These are phyloP conservation scores for Rhamphomyia laevipes DNA, from an alignment of 2,888 invertebrate genomes.

Conservation along the genomic window DNA sequence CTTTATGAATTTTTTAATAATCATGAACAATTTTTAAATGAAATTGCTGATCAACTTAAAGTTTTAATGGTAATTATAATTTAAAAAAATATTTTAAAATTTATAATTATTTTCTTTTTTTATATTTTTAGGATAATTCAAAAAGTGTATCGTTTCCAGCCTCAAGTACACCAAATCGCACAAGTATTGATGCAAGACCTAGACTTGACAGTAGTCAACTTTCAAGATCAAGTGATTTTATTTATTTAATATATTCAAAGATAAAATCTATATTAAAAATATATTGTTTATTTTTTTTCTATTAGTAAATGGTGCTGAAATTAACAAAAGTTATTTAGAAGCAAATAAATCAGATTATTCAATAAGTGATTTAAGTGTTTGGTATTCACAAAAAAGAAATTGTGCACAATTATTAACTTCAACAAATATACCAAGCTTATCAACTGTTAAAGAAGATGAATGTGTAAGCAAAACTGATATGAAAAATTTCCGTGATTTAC, in stretches of 20 bases:
- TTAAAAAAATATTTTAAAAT: slow-evolving; percentile 22
- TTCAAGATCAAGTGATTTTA: slow-evolving; percentile 5
- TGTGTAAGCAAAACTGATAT: slow-evolving; percentile 31
- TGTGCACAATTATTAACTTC: slow-evolving; percentile 7
- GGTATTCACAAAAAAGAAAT: slow-evolving; percentile 19
- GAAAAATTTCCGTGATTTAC: slow-evolving; percentile 30
- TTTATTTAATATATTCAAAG: neutral
- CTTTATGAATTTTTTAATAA: slow-evolving; percentile 23
- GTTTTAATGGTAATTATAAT: slow-evolving; percentile 21
- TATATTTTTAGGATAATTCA: slow-evolving; percentile 9
- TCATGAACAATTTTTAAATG: slow-evolving; percentile 29
- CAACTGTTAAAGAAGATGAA: slow-evolving; percentile 12
- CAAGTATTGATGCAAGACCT: slow-evolving; percentile 4
- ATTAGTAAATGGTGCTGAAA: slow-evolving; percentile 35
- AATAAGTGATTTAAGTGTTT: slow-evolving; percentile 31
- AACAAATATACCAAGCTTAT: slow-evolving; percentile 1
- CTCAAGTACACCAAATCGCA: slow-evolving; percentile 33
- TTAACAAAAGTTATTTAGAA: slow-evolving; percentile 35
- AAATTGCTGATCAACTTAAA: slow-evolving; percentile 26
- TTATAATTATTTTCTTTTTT: slow-evolving; percentile 7
- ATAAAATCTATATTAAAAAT: neutral
- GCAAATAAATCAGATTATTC: slow-evolving; percentile 37
- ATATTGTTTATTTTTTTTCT: neutral
- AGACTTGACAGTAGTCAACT: neutral
- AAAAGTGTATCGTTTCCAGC: slow-evolving; percentile 16